A percentile compares a stretch with the other conserved stretches of the same genome.
Evolutionary conservation across 2,888 invertebrate genomes (phyloP).

Genomic region (Schizaphis graminum): DNA sequence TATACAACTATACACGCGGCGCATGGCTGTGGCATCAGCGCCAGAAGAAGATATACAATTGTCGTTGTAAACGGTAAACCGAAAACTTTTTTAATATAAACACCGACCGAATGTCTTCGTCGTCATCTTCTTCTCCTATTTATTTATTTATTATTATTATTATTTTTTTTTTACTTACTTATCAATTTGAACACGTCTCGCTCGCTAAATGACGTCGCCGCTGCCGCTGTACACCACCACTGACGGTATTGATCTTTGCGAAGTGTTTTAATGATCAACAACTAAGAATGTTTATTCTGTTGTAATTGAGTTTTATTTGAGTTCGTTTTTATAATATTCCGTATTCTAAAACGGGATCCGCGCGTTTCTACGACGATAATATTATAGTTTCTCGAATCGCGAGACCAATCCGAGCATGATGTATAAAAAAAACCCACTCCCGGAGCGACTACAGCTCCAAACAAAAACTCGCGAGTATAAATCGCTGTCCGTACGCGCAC

Average conservation of each 20-base stretch:
- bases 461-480: not conserved
- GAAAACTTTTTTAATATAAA: slow-evolving; percentile 63
- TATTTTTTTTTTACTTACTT: slow-evolving; percentile 37
- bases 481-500: not conserved
- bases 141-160: not conserved
- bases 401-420: not conserved
- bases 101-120: slow-evolving; percentile 40
- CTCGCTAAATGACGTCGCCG: slow-evolving; percentile 35
- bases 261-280: slow-evolving; percentile 60
- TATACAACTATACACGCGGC: not conserved
- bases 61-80: slow-evolving; percentile 49
- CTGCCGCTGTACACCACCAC: not conserved
- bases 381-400: slow-evolving; percentile 24
- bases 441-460: not conserved
- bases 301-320: slow-evolving; percentile 62
- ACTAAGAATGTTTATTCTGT: slow-evolving; percentile 45
- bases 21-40: not conserved
- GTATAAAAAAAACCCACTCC: not conserved
- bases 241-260: slow-evolving; percentile 46
- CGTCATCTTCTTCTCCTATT: not conserved
- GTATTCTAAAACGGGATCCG: not conserved
- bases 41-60: slow-evolving; percentile 38
- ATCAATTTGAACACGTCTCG: slow-evolving; percentile 60
- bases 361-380: not conserved
- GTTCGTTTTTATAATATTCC: slow-evolving; percentile 42